Percentiles rank a stretch among this genome's conserved stretches.
Conservation (phyloP, 1,140 invertebrate species). For the Anadara kagoshimensis region DNA sequence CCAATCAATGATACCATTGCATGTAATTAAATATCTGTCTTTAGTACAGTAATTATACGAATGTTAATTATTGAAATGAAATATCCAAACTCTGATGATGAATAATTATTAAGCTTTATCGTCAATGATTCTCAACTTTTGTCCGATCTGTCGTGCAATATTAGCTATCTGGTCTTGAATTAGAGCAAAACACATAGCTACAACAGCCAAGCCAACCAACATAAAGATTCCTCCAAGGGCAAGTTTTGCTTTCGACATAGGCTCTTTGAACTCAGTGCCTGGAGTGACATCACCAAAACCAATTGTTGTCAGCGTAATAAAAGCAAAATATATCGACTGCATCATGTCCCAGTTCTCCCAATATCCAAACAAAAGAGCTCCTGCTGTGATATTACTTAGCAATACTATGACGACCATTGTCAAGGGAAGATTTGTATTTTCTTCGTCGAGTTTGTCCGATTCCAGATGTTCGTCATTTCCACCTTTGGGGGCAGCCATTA, state of each 20-base stretch:
- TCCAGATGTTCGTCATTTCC: slow-evolving; percentile 61
- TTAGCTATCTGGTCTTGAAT: slow-evolving; percentile 85
- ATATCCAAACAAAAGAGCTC: slow-evolving; percentile 89
- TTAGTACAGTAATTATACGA: no score
- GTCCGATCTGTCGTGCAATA: slow-evolving; percentile 83
- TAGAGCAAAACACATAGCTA: slow-evolving; percentile 99
- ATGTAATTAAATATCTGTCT: no score
- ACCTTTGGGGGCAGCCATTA: slow-evolving; percentile 61
- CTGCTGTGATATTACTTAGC: slow-evolving; percentile 90
- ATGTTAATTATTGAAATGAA: no score
- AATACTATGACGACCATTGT: slow-evolving; percentile 92
- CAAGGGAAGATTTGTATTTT: slow-evolving; percentile 80
- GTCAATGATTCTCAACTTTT: slow-evolving; percentile 74
- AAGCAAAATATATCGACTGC: slow-evolving; percentile 96
- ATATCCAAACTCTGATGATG: slow-evolving; percentile 21
- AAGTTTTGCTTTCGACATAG: slow-evolving; percentile 77
- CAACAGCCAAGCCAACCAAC: slow-evolving; percentile 96
- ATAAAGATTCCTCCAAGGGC: slow-evolving; percentile 79
- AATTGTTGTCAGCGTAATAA: slow-evolving; percentile 86
- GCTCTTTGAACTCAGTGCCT: slow-evolving; percentile 81
- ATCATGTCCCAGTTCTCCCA: slow-evolving; percentile 91
- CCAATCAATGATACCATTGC: no score
- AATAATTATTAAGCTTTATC: slow-evolving; percentile 40
- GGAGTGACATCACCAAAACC: slow-evolving; percentile 98
- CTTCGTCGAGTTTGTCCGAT: slow-evolving; percentile 69